These are phyloP conservation scores for Guaruba guarouba DNA, from an alignment of 2,113 vertebrate species.

Conservation along the genomic window DNA sequence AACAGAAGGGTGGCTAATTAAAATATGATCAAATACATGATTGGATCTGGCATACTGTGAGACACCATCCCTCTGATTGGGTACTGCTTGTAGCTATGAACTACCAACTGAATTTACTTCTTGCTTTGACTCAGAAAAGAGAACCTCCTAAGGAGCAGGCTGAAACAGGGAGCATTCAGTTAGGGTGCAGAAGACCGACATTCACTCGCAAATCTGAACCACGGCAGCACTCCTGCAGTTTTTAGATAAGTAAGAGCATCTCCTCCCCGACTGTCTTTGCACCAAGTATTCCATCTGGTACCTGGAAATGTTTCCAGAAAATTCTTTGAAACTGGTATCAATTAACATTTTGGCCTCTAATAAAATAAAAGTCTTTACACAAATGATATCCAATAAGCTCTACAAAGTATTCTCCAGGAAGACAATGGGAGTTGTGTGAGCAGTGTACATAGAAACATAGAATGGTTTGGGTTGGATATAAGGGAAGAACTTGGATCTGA, in stretches of 20 bases:
- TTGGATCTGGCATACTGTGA: neutral
- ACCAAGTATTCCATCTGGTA: neutral
- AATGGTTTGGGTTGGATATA: neutral
- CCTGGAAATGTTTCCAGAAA: neutral
- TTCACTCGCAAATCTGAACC: neutral
- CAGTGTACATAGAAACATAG: neutral
- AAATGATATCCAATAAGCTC: neutral
- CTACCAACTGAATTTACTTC: neutral
- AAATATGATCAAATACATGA: neutral
- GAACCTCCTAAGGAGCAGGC: neutral
- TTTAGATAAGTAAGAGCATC: neutral
- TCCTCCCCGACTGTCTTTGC: rapidly evolving
- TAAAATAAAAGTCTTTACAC: neutral
- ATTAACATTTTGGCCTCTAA: neutral
- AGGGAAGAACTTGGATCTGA: neutral
- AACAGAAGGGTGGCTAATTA: neutral
- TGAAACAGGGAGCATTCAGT: rapidly evolving
- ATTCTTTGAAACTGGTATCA: neutral
- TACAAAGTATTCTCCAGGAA: neutral
- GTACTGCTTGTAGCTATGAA: rapidly evolving
- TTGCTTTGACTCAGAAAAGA: neutral
- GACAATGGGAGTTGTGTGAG: neutral
- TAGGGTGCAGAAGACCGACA: neutral
- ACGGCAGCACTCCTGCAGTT: neutral
- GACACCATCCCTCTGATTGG: neutral